Base-by-base conservation (phyloP, 2,888 invertebrate genomes). In the Thereva unica region DNA sequence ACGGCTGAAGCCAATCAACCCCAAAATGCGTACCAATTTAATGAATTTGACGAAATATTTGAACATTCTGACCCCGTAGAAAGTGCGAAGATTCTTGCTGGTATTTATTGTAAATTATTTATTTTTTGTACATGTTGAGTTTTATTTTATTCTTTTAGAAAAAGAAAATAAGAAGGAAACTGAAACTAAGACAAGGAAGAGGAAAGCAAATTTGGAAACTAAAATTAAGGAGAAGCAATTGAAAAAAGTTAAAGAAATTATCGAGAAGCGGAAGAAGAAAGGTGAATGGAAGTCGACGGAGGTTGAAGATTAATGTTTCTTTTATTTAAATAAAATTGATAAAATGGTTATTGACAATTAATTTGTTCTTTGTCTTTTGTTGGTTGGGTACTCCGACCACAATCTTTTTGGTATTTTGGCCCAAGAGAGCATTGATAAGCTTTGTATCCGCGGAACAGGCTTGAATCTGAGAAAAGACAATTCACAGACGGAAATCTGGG, bases 1-100 rank as follows among this genome's bases (percentile, higher is more conserved):
- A 84, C 87, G 35, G 86, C 87, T 73, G 88, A 91, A 78, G 86
- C 87, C 1, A 88, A 88, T 10, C 87, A 87, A 73, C 91, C 93
- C 0, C 86, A 87, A 74, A 84, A 87, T 57, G 87, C 89, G 0
- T 93, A 93, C 73, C 85, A 88, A 40, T 83, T 90, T 35, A 87
- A 89, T 74, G 89, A 90, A 38, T 84, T 88, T 55, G 87, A 90
- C 64, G 90, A 92, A 68, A 86, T 93, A 73, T 93, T 92, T 73
- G 84, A 85, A 69, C 87, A 85, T 4, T 86, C 88, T 74, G 87
- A 89, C 77, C 83, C 86, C 1, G 71, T 87, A 65, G 83, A 85
- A 71, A 86, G 85, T 68, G 89, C 89, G 2, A 79, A 84, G 74
- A 80, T 85, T 75, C 77, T 84, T 64, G 82, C 84, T 5, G 74